Evolutionary conservation across 2,888 invertebrate species (phyloP), one percentile per base, ranked within the genome.

Genomic region (Plemyria rubiginata): DNA sequence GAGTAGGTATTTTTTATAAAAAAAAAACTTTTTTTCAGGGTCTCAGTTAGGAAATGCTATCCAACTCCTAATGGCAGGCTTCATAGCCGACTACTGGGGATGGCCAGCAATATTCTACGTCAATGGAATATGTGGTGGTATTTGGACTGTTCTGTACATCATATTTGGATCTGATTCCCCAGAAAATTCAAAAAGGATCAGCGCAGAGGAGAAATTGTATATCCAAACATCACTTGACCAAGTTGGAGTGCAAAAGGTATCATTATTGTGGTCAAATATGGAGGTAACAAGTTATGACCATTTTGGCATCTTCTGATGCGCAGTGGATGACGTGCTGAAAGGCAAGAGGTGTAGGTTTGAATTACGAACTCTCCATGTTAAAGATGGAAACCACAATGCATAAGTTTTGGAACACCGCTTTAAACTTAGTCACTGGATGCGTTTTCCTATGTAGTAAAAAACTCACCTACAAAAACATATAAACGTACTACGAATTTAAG

Each of bases 61-160:
- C 0, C 92, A 94, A 51, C 79, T 95, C 70, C 86, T 94, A 16
- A 75, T 88, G 15, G 93, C 94, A 2, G 89, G 89, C 0, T 88
- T 82, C 67, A 77, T 88, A 50, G 84, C 88, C 0, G 79, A 83
- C 32, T 78, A 48, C 11, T 88, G 91, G 76, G 95, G 95, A 16
- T 96, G 96, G 96, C 94, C 95, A 0, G 94, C 94, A 48, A 94
- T 95, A 16, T 96, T 96, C 79, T 96, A 96, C 73, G 78, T 90
- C 0, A 93, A 95, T 38, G 95, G 95, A 0, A 77, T 80, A 0
- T 71, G 93, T 0, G 93, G 94, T 0, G 83, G 94, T 0, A 0
- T 92, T 0, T 95, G 95, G 95, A 81, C 93, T 0, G 77, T 92
- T 0, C 46, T 86, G 0, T 95, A 95, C 81, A 80, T 93, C 6